Evolutionary conservation across 1,140 invertebrate species (phyloP).

Genomic region (Anastrepha ludens): DNA sequence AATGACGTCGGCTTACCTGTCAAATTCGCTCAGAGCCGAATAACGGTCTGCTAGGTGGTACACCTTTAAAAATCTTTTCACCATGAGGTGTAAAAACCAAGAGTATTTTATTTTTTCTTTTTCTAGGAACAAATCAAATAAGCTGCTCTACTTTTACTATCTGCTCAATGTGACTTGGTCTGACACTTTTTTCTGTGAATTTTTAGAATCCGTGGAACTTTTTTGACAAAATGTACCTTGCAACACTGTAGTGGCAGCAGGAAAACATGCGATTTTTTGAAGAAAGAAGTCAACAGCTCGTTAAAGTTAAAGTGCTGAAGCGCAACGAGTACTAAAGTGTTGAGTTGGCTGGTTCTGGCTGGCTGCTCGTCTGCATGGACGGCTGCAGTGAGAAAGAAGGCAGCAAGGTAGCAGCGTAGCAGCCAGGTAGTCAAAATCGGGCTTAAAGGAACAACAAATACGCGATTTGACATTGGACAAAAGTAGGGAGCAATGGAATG

Average conservation of each 20-base stretch:
- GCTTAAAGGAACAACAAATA: background rate
- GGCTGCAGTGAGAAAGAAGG: background rate
- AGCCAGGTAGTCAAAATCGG: constrained; percentile 21
- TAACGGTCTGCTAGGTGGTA: too few species aligned
- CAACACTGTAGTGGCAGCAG: constrained; percentile 3
- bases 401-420: background rate
- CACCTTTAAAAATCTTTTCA: too few species aligned
- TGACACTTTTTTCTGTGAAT: too few species aligned
- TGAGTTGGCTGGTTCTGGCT: constrained; percentile 11
- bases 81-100: too few species aligned
- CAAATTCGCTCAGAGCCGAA: too few species aligned
- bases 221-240: background rate
- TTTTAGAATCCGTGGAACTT: too few species aligned
- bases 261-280: constrained; percentile 52
- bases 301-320: constrained; percentile 73
- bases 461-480: background rate
- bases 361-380: background rate
- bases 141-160: too few species aligned
- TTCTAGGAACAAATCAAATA: too few species aligned
- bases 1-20: too few species aligned
- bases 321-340: constrained; percentile 47
- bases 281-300: constrained; percentile 72
- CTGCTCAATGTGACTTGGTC: too few species aligned
- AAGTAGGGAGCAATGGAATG: constrained; percentile 30
- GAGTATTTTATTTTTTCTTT: too few species aligned